A percentile compares a stretch with the other conserved stretches of the same genome.
Conservation (phyloP, 1,140 invertebrate genomes). For the Samia ricini region DNA sequence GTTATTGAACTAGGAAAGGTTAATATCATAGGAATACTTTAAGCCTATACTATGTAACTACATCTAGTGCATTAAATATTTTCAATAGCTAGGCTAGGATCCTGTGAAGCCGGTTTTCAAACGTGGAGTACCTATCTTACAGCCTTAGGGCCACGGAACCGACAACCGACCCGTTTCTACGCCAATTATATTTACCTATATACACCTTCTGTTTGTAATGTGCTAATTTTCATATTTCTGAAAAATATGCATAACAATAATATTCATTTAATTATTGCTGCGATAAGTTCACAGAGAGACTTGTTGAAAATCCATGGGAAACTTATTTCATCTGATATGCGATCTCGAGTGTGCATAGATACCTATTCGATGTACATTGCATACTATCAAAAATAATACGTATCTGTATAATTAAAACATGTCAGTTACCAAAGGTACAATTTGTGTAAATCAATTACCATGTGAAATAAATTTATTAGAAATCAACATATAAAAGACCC, state of each 20-base stretch:
- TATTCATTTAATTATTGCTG: neutral
- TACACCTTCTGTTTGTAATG: too few relatives aligned
- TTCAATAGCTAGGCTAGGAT: conserved; percentile 29
- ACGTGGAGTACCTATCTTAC: conserved; percentile 4
- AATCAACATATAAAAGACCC: too few relatives aligned
- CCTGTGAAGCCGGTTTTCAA: conserved; percentile 38
- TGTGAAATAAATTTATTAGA: too few relatives aligned
- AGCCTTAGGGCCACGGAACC: conserved; percentile 7
- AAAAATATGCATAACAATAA: too few relatives aligned
- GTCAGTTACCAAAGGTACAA: too few relatives aligned
- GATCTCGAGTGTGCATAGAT: neutral
- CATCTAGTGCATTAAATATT: conserved; percentile 22
- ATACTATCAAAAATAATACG: neutral
- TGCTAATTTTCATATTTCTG: neutral
- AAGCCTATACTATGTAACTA: neutral
- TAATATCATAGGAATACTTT: neutral
- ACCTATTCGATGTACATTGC: neutral
- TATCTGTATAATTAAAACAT: too few relatives aligned
- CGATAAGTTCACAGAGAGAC: neutral
- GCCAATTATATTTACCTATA: conserved; percentile 38
- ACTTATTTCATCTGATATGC: neutral
- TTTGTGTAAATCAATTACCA: too few relatives aligned
- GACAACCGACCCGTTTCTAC: conserved; percentile 51
- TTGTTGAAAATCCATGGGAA: neutral
- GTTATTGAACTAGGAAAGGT: neutral